phyloP scores from a whole-genome alignment of 1,140 invertebrate genomes.

The Eupeodes corollae region DNA sequence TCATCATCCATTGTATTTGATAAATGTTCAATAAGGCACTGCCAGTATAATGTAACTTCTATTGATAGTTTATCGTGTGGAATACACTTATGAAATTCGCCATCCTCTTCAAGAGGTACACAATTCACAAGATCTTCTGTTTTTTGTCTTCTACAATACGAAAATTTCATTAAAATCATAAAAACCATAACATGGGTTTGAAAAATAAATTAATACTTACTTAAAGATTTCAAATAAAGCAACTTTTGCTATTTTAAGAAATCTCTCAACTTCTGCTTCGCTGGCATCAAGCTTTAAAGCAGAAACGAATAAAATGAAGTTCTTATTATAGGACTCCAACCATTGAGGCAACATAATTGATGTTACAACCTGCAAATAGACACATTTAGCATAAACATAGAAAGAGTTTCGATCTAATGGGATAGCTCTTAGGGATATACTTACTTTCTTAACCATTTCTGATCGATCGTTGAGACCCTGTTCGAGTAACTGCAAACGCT shows the following conservation, averaged over 20 bases:
- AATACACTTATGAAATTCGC: constrained; percentile 40
- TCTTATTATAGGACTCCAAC: constrained; percentile 49
- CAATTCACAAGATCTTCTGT: constrained; percentile 11
- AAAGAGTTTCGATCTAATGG: neutral
- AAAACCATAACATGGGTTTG: too few species aligned
- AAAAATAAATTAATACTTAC: constrained; percentile 16
- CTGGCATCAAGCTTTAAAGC: constrained; percentile 51
- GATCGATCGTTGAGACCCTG: constrained; percentile 55
- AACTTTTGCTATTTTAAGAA: constrained; percentile 28
- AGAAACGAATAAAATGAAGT: constrained; percentile 48
- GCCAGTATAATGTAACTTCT: constrained; percentile 54
- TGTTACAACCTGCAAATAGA: constrained; percentile 26
- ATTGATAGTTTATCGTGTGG: constrained; percentile 41
- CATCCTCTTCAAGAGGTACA: constrained; percentile 23
- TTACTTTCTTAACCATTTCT: constrained; percentile 38
- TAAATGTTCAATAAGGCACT: constrained; percentile 43
- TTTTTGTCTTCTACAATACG: constrained; percentile 3
- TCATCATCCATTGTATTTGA: constrained; percentile 33
- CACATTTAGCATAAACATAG: constrained; percentile 23
- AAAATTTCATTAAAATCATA: too few species aligned
- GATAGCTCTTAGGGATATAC: neutral
- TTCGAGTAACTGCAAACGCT: constrained; percentile 51
- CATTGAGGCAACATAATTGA: constrained; percentile 49
- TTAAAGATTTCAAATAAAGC: constrained; percentile 40
- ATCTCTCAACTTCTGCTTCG: constrained; percentile 34